A percentile compares a stretch with the other conserved stretches of the same genome.
phyloP scores from a whole-genome alignment of 2,888 invertebrate species.

The Andrena flavipes region DNA sequence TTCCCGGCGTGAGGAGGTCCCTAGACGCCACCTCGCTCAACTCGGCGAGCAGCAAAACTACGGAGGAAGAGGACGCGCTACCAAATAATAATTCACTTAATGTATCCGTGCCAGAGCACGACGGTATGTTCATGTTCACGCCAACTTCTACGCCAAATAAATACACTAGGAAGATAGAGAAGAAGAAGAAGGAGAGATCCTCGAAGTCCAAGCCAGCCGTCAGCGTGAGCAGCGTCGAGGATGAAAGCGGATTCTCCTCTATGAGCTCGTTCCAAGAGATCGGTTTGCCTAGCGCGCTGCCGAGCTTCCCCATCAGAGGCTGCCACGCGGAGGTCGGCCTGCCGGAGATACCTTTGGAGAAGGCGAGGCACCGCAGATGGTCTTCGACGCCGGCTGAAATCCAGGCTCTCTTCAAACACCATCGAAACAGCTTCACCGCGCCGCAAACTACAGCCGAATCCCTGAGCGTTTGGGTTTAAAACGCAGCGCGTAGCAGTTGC shows the following conservation, averaged over 20 bases:
- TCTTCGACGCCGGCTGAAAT: constrained; percentile 82
- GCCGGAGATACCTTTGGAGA: constrained; percentile 80
- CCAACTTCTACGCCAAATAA: constrained; percentile 72
- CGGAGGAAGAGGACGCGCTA: constrained; percentile 75
- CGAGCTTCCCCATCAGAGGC: constrained; percentile 76
- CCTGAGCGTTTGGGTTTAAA: constrained; percentile 82
- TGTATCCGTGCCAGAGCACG: constrained; percentile 32
- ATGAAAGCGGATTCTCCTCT: constrained; percentile 94
- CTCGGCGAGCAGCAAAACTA: constrained; percentile 78
- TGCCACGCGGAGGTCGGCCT: constrained; percentile 82
- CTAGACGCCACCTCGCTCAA: constrained; percentile 80
- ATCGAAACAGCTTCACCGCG: constrained; percentile 76
- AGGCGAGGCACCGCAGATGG: constrained; percentile 81
- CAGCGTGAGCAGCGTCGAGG: constrained; percentile 86
- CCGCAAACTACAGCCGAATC: constrained; percentile 77
- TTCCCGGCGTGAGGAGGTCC: constrained; percentile 78
- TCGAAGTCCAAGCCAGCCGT: constrained; percentile 75
- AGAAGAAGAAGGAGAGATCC: constrained; percentile 62
- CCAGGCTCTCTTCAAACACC: constrained; percentile 79
- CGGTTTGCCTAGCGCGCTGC: constrained; percentile 86
- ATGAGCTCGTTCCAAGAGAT: constrained; percentile 94
- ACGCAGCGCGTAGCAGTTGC: background rate
- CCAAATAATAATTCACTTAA: constrained; percentile 36
- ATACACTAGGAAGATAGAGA: constrained; percentile 61
- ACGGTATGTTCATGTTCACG: constrained; percentile 25